phyloP scores from a whole-genome alignment of 2,888 invertebrate species.

The Netelia melanura region DNA sequence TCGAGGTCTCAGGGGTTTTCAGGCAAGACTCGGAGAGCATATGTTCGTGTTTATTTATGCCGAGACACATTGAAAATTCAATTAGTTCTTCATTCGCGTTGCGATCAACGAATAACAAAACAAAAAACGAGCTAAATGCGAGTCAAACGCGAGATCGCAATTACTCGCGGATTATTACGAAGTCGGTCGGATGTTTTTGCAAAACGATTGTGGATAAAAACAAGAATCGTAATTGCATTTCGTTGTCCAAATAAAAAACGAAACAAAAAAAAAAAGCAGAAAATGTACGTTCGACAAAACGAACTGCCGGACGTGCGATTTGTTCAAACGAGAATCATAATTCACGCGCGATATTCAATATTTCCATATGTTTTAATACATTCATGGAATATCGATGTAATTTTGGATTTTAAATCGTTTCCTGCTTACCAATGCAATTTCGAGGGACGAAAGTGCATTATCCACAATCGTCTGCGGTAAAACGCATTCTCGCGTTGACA shows the following conservation, averaged over 20 bases:
- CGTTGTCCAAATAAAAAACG: background rate
- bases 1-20: background rate
- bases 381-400: slow-evolving; percentile 82
- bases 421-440: background rate
- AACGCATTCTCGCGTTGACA: background rate
- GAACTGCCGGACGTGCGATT: slow-evolving; percentile 14
- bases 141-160: background rate
- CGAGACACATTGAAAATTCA: background rate
- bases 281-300: background rate
- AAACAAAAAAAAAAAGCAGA: background rate
- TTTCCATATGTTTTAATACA: slow-evolving; percentile 79
- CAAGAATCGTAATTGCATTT: background rate
- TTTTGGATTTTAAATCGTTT: background rate
- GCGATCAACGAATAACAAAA: background rate
- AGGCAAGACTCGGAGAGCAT: background rate
- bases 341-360: slow-evolving; percentile 58
- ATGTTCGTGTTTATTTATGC: background rate
- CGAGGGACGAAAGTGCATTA: background rate
- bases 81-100: background rate
- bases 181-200: background rate
- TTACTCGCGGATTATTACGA: background rate
- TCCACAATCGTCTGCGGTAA: background rate
- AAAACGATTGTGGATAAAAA: background rate
- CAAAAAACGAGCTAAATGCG: background rate
- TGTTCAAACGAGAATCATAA: slow-evolving; percentile 67